Conservation (phyloP, 2,888 invertebrate species). For the Tetramorium bicarinatum region DNA sequence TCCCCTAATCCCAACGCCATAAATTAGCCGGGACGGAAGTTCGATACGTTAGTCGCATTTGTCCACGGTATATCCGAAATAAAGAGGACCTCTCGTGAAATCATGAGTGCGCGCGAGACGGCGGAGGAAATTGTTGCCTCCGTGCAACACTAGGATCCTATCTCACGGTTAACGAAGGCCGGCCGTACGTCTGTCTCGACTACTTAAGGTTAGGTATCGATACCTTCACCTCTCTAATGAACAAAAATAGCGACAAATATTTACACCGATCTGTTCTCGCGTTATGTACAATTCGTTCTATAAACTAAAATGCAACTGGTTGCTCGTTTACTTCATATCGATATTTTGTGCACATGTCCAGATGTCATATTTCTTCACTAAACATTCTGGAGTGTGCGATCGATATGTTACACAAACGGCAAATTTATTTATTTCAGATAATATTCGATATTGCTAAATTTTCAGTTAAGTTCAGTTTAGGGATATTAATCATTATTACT, state of each 20-base stretch:
- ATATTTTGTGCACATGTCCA: constrained; percentile 30
- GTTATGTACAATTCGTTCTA: constrained; percentile 21
- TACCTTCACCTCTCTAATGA: constrained; percentile 24
- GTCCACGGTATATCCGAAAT: constrained; percentile 75
- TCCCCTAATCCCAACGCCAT: constrained; percentile 82
- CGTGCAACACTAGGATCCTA: neutral
- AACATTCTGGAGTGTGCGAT: neutral
- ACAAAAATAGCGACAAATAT: constrained; percentile 45
- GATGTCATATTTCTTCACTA: constrained; percentile 24
- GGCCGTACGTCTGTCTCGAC: constrained; percentile 27
- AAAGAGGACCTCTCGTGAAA: constrained; percentile 67
- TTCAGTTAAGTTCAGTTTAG: neutral
- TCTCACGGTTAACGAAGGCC: constrained; percentile 36
- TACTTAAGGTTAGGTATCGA: constrained; percentile 25
- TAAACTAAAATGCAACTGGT: constrained; percentile 45
- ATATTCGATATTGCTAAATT: neutral
- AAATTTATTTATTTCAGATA: neutral
- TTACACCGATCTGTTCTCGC: neutral
- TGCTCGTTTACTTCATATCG: constrained; percentile 28
- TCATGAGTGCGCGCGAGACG: constrained; percentile 56
- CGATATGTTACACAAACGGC: neutral
- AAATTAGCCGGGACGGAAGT: constrained; percentile 82
- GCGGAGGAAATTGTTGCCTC: neutral
- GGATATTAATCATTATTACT: neutral
- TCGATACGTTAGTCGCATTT: constrained; percentile 81